A percentile compares a stretch with the other conserved stretches of the same genome.
Conservation (phyloP, 2,888 invertebrate species). For the Dichetophora obliterata region DNA sequence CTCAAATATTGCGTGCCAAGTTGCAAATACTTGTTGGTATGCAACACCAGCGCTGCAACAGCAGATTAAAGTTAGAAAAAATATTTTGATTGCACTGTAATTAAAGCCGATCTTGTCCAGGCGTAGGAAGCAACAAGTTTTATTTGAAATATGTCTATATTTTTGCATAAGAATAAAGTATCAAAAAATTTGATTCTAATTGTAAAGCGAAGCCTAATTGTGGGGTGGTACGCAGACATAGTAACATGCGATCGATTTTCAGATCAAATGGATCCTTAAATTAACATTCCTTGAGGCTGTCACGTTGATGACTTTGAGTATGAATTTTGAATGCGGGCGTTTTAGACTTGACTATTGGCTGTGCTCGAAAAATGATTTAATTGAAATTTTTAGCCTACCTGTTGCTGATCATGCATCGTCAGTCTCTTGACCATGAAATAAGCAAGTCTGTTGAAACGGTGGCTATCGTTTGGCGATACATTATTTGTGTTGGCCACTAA, state of each 20-base stretch:
- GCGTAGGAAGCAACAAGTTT: not conserved
- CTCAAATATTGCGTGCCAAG: conserved; percentile 27
- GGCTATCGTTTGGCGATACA: not conserved
- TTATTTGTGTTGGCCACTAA: conserved; percentile 23
- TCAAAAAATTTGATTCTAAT: conserved; percentile 19
- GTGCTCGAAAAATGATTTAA: conserved; percentile 46
- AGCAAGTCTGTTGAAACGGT: conserved; percentile 35
- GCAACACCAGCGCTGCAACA: conserved; percentile 12
- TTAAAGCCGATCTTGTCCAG: not conserved
- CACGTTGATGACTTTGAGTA: conserved; percentile 45
- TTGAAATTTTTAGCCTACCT: conserved; percentile 45
- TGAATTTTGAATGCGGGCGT: conserved; percentile 34
- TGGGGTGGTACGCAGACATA: not conserved
- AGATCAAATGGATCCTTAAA: conserved; percentile 5
- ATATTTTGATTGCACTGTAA: conserved; percentile 13
- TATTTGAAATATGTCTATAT: not conserved
- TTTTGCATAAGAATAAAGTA: conserved; percentile 14
- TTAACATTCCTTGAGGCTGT: conserved; percentile 46
- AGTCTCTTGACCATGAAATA: conserved; percentile 44
- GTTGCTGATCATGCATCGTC: not conserved
- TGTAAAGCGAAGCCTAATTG: conserved; percentile 10
- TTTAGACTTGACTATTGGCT: not conserved
- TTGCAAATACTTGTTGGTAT: conserved; percentile 20
- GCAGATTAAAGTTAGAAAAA: not conserved
- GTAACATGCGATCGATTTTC: conserved; percentile 18